Evolutionary conservation across 2,113 vertebrate species (phyloP), one percentile per base, ranked within the genome.

Genomic region (Melanotaenia duboulayi): DNA sequence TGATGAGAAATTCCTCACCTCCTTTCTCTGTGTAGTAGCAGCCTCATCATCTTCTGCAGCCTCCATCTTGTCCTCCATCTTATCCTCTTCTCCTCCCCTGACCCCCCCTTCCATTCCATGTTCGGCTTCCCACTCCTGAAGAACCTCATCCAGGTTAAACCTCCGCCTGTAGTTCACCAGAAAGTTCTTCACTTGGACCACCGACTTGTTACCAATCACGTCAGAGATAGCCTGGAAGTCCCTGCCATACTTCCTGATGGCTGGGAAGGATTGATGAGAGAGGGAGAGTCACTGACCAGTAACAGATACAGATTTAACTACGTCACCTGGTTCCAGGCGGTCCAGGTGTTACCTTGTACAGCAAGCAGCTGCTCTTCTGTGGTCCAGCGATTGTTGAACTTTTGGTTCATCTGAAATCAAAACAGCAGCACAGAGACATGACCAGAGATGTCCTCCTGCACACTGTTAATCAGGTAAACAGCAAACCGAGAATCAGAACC

Each of bases 171-270:
- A 99, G 92, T 97, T 99, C 79, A 98, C 96, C 88, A 99, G 96
- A 91, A 99, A 99, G 94, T 98, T 98, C 91, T 97, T 99, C 90
- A 99, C 97, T 88, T 99, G 97, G 44, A 97, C 95, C 87, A 98
- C 96, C 13, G 97, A 97, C 87, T 99, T 99, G 93, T 99, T 99
- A 80, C 97, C 97, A 56, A 99, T 99, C 74, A 99, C 97, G 54
- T 99, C 97, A 4, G 97, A 97, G 90, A 99, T 99, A 11, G 97
- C 97, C 85, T 98, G 96, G 78, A 98, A 97, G 89, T 99, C 97
- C 71, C 96, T 95, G 11, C 97, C 97, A 0, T 99, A 99, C 84
- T 98, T 98, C 88, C 97, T 94, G 90, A 99, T 99, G 81, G 97
- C 97, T 99, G 83, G 4, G 0, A n/a, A 19, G 20, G 25, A 74